Evolutionary conservation across 2,888 invertebrate genomes (phyloP).

Genomic region (Rhopalosiphum nymphaeae): DNA sequence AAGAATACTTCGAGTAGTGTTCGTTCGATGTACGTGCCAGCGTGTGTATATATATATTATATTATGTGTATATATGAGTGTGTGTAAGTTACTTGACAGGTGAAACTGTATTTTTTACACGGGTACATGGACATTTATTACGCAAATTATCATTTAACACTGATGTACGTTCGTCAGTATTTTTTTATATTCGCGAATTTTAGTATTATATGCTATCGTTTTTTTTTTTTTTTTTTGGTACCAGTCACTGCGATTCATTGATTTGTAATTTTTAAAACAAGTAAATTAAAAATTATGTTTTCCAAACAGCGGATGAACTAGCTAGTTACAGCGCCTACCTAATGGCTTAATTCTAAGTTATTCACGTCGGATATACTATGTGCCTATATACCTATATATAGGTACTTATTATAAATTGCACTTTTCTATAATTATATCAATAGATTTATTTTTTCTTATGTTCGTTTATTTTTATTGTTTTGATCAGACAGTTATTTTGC

Average conservation of each 20-base stretch:
- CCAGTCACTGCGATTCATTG: neutral
- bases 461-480: neutral
- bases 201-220: neutral
- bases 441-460: neutral
- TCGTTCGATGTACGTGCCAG: constrained; percentile 11
- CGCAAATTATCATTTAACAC: constrained; percentile 43
- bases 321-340: neutral
- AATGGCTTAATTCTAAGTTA: neutral
- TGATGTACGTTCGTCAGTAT: neutral
- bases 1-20: constrained; percentile 44
- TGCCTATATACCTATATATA: neutral
- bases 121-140: constrained; percentile 2
- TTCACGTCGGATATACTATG: neutral
- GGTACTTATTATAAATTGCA: neutral
- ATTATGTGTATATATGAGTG: neutral
- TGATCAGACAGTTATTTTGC: neutral
- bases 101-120: constrained; percentile 50
- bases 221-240: neutral
- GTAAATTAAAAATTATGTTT: constrained; percentile 12
- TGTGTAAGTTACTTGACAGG: constrained; percentile 52
- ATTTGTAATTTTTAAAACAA: neutral
- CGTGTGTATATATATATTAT: neutral
- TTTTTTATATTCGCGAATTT: constrained; percentile 21
- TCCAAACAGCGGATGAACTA: neutral
- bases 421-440: neutral